Base-by-base conservation (phyloP, 2,797 vertebrate species). In the Atherinosoma microstoma region DNA sequence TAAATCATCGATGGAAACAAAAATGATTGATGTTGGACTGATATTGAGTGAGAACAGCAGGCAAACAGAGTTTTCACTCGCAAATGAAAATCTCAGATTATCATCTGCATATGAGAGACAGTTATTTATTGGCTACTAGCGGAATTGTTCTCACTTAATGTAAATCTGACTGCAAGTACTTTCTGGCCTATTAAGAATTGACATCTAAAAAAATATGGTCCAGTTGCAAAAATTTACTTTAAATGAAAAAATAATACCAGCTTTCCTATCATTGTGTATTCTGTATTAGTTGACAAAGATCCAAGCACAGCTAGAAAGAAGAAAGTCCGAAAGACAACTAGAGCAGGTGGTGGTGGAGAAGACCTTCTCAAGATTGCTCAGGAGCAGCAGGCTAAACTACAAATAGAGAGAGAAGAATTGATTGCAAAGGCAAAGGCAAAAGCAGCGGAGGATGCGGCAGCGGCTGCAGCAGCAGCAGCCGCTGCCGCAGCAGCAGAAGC, bases 261-360 rank as follows among this genome's bases (percentile, higher is more conserved):
- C 27, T 60, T 18, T 67, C 7, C 0, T 34, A 0, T 0, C 16
- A 29, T 7, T 73, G 3, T 78, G 18, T 53, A 10, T 69, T 69
- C 36, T 72, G 68, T 15, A 68, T 73, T 60, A 95, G 94, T 38
- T 84, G 94, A 94, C 78, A 92, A 64, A 5, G 91, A 94, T 61
- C 91, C 88, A 54, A 91, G 79, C 45, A 27, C 61, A 4, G 35
- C 3, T 0, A 91, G 89, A 40, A 95, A 94, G 78, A 95, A 94
- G 80, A 92, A 91, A 85, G 82, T 54, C 59, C 92, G 94, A 53
- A 95, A 94, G 92, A 93, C 93, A 58, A 95, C 94, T 47, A 86
- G 89, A 61, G 94, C 93, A 13, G 93, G 94, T 51, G 94, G 94
- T 8, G 83, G 90, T 24, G 84, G 88, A 49, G 70, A 51, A 0